Percentiles rank a stretch among this genome's conserved stretches.
These are phyloP conservation scores for Sylvietta virens DNA, from an alignment of 2,113 vertebrate genomes.

Conservation along the genomic window DNA sequence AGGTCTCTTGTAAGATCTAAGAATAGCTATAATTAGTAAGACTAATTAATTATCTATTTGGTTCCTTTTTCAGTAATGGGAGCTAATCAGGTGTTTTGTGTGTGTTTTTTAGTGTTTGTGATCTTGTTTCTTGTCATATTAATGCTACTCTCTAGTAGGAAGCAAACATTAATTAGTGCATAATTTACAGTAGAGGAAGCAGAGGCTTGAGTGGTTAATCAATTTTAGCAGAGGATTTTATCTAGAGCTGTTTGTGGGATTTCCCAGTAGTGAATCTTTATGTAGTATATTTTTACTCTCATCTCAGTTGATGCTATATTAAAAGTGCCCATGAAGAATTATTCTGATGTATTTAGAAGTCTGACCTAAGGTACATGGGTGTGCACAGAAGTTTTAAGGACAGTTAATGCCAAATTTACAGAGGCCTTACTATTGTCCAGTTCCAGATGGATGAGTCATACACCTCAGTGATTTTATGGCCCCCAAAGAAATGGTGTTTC, in stretches of 20 bases:
- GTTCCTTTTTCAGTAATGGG: neutral
- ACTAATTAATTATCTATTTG: neutral
- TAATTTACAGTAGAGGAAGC: neutral
- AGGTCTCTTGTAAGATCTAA: neutral
- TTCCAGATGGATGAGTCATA: neutral
- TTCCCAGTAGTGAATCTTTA: neutral
- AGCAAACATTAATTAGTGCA: slow-evolving; percentile 3
- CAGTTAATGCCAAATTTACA: neutral
- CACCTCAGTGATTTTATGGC: neutral
- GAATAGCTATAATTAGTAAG: neutral
- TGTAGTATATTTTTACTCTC: neutral
- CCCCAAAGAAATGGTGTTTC: neutral
- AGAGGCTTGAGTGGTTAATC: neutral
- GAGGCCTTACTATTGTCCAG: neutral
- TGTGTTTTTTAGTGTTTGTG: neutral
- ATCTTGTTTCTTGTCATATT: slow-evolving; percentile 2
- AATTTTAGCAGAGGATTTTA: neutral
- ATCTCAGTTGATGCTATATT: neutral
- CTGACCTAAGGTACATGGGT: neutral
- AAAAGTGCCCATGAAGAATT: neutral
- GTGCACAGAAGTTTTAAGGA: neutral
- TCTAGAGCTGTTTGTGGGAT: neutral
- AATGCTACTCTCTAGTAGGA: neutral
- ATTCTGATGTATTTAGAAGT: neutral
- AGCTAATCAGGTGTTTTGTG: neutral